Percentiles rank a stretch among this genome's conserved stretches.
These are phyloP conservation scores for Zaprionus bogoriensis DNA, from an alignment of 2,888 invertebrate genomes.

Conservation along the genomic window DNA sequence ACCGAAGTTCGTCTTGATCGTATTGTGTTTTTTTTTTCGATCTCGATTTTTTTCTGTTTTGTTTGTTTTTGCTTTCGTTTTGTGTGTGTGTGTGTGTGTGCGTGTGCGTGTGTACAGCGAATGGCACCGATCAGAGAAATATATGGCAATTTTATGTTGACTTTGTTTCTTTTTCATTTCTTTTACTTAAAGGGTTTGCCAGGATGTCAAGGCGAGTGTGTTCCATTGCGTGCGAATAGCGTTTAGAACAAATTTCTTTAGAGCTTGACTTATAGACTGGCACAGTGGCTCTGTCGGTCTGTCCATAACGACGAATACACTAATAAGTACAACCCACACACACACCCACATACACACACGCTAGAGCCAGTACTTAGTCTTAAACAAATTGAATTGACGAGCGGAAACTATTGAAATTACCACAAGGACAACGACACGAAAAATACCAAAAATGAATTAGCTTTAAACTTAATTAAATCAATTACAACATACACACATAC, in stretches of 20 bases:
- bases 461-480: conserved; percentile 53
- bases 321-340: conserved; percentile 17
- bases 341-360: conserved; percentile 11
- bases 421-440: conserved; percentile 3
- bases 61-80: conserved; percentile 14
- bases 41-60: conserved; percentile 19
- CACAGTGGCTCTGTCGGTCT: conserved; percentile 14
- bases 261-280: conserved; percentile 38
- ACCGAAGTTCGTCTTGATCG: conserved; percentile 29
- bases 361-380: conserved; percentile 9
- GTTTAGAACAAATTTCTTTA: conserved; percentile 81
- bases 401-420: conserved; percentile 14
- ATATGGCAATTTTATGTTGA: conserved; percentile 67
- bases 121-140: conserved; percentile 22
- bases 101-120: conserved; percentile 14
- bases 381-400: conserved; percentile 21
- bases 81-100: neutral
- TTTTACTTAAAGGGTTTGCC: conserved; percentile 82
- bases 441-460: conserved; percentile 46
- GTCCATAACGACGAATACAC: conserved; percentile 20
- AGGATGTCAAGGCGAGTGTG: conserved; percentile 85
- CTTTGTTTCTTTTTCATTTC: conserved; percentile 73
- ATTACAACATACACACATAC: conserved; percentile 32
- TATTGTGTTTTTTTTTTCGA: conserved; percentile 15
- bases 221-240: conserved; percentile 85